phyloP scores from a whole-genome alignment of 2,797 vertebrate genomes.

The Hapalemur alaotrensis region DNA sequence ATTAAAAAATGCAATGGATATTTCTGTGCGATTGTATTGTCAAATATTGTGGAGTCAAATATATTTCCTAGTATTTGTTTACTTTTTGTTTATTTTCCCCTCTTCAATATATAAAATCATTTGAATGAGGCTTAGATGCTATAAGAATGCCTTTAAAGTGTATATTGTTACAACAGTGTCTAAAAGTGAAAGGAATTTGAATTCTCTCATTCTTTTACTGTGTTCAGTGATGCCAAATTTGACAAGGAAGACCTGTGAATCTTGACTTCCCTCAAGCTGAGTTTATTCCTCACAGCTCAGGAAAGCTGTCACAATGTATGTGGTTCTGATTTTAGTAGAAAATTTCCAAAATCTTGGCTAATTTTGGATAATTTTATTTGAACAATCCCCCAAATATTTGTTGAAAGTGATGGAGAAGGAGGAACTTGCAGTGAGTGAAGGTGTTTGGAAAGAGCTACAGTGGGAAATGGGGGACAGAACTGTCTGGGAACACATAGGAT shows the following conservation, averaged over 20 bases:
- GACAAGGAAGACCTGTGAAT: background rate
- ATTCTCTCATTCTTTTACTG: background rate
- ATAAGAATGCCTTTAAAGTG: background rate
- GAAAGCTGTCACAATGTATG: background rate
- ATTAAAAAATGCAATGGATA: constrained; percentile 8
- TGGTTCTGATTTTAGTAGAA: background rate
- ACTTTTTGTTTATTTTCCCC: constrained; percentile 13
- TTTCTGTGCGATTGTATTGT: background rate
- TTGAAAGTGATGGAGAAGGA: background rate
- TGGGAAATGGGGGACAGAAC: background rate
- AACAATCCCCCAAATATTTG: background rate
- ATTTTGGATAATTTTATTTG: constrained; percentile 10
- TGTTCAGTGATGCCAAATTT: background rate
- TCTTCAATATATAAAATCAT: constrained; percentile 21
- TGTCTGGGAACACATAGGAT: background rate
- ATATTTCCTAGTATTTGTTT: constrained; percentile 1
- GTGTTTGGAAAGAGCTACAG: background rate
- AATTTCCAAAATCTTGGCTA: background rate
- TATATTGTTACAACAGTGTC: background rate
- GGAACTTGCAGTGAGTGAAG: background rate
- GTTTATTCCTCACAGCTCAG: background rate
- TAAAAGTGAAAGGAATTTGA: constrained; percentile 35
- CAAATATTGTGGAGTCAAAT: background rate
- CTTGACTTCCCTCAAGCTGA: background rate
- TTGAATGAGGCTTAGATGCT: background rate